phyloP scores from a whole-genome alignment of 2,113 vertebrate genomes.

The Chrysochloris asiatica region DNA sequence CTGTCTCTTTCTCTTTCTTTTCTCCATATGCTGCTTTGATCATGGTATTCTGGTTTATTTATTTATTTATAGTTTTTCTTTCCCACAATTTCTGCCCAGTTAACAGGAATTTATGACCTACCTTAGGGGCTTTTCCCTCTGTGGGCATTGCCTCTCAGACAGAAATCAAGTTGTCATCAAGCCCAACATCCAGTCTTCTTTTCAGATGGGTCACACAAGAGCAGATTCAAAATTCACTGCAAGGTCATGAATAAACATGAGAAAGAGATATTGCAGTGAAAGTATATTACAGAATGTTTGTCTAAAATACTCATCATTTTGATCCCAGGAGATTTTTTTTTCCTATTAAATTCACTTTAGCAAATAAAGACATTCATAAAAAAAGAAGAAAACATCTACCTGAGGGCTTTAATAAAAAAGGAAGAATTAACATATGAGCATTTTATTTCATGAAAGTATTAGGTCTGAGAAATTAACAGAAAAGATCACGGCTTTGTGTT shows the following conservation, averaged over 20 bases:
- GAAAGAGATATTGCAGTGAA: conserved; percentile 46
- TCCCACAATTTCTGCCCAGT: not conserved
- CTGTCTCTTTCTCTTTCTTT: not conserved
- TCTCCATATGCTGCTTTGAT: not conserved
- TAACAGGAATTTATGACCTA: not conserved
- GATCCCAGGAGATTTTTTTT: conserved; percentile 55
- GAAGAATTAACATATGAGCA: not conserved
- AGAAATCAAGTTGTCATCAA: conserved; percentile 46
- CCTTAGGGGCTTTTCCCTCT: not conserved
- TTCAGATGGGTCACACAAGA: conserved; percentile 21
- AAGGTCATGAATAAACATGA: conserved; percentile 50
- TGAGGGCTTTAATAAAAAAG: conserved; percentile 13
- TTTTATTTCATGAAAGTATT: conserved; percentile 33
- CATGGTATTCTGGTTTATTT: no score
- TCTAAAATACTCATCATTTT: conserved; percentile 58
- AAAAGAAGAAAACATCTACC: conserved; percentile 50
- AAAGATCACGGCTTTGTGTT: not conserved
- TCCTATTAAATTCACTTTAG: conserved; percentile 64
- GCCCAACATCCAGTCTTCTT: not conserved
- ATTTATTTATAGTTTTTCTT: not conserved
- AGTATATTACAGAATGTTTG: conserved; percentile 42
- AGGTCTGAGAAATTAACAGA: not conserved
- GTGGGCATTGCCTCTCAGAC: not conserved
- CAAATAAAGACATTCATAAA: conserved; percentile 58
- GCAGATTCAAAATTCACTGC: conserved; percentile 54